Base-by-base conservation (phyloP, 2,113 vertebrate species). In the Rhinichthys klamathensis region DNA sequence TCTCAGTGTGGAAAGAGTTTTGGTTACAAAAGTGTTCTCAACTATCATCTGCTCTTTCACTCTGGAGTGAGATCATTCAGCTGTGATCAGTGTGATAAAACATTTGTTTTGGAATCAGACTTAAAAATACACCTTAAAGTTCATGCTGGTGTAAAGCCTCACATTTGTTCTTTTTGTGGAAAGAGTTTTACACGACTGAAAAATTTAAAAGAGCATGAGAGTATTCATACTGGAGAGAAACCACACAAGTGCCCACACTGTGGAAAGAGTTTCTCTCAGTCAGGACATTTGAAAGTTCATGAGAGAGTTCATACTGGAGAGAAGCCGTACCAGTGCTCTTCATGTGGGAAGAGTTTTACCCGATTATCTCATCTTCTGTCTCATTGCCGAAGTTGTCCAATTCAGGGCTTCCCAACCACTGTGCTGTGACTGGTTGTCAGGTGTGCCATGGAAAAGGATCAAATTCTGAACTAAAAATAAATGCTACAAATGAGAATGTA, bases 101-200 rank as follows among this genome's bases (percentile, higher is more conserved):
- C 76, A 3, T 87, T 87, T 21, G 74, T 38, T 2, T 69, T 35
- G 0, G 76, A 49, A 2, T n/a, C 30, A 10, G 78, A 80, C n/a
- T 73, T 87, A 21, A 74, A 80, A 38, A 63, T 44, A 12, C 83
- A 88, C 30, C 44, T 27, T 27, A 75, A 75, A 75, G 1, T 49
- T 75, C 72, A 75, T 27, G 0, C 13, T 27, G 44, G 23, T 8
- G 23, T 75, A 0, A 75, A 27, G n/a, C n/a, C n/a, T 51, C 72
- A n/a, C n/a, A n/a, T n/a, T n/a, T n/a, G n/a, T n/a, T n/a, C n/a
- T n/a, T n/a, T n/a, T n/a, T n/a, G n/a, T n/a, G 30, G 30, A 32
- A 32, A 32, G 30, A n/a, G n/a, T n/a, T n/a, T n/a, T n/a, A n/a
- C n/a, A n/a, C n/a, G n/a, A n/a, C n/a, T n/a, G n/a, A n/a, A n/a